Base-by-base conservation (phyloP, 2,888 invertebrate genomes). In the Tridacna crocea region DNA sequence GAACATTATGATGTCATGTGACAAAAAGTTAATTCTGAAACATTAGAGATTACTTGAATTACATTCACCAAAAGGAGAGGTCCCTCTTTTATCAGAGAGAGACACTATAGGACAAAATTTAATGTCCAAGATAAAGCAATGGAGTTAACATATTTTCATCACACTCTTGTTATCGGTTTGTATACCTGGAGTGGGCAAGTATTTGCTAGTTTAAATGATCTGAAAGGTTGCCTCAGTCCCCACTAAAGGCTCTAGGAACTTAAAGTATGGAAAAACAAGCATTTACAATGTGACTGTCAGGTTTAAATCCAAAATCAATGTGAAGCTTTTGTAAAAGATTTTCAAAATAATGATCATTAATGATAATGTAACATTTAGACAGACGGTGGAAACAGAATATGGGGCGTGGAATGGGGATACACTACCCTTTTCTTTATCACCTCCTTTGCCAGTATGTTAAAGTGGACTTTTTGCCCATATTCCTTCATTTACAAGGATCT, bases 151-250 rank as follows among this genome's bases (percentile, higher is more conserved):
- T 70, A 47, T 22, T 70, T 61, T 51, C n/a, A 70, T 70, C 51
- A 70, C 51, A 70, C 48, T 17, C 22, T 22, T 6, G 51, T 47
- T 70, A 70, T 70, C 70, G 51, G 24, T 48, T 70, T 51, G 2
- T 24, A 51, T 51, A 48, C 19, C 17, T 70, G 17, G 51, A 70
- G 70, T 70, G 17, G 70, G 8, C 11, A 24, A 47, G 19, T 22
- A 70, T 70, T 70, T n/a, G 51, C 70, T n/a, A 51, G 70, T 51
- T 70, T 46, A 70, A 51, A 70, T 51, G 51, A 68, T 70, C 46
- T 22, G 24, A 70, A 17, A 24, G 70, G 26, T 70, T 70, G n/a
- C 70, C 70, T 13, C 3, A 13, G 70, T n/a, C 24, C 48, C 70
- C 51, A 70, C 13, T 3, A 2, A 8, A 22, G 51, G 24, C 22